Percentiles rank a stretch among this genome's conserved stretches.
Evolutionary conservation across 30 jellyfish, hydroid and myxozoan genomes (phyloP).

Genomic region (Sanderia malayensis): DNA sequence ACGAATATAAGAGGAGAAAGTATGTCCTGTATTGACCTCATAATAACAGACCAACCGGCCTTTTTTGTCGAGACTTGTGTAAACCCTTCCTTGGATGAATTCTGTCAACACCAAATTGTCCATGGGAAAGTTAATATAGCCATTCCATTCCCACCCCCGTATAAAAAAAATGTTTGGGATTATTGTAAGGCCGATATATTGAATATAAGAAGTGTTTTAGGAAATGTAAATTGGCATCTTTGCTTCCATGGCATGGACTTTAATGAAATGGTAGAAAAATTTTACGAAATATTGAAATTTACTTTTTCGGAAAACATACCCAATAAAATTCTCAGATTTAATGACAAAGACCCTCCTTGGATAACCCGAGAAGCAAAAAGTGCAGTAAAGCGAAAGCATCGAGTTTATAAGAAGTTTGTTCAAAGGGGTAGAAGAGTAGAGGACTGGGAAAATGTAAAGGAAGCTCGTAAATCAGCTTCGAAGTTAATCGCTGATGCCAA

Average conservation of each 20-base stretch:
- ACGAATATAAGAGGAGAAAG: no score
- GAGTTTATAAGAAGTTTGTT: conserved; percentile 31
- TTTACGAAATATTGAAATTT: conserved; percentile 20
- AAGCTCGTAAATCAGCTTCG: conserved; percentile 3
- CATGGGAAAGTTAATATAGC: conserved; percentile 24
- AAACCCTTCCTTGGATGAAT: conserved; percentile 27
- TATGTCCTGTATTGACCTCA: no score
- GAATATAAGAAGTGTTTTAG: conserved; percentile 16
- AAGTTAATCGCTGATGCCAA: conserved; percentile 31
- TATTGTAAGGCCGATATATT: conserved; percentile 22
- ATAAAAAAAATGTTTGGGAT: conserved; percentile 4
- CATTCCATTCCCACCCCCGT: conserved; percentile 38
- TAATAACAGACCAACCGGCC: conserved; percentile 16
- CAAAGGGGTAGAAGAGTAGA: conserved; percentile 37
- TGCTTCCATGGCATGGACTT: conserved; percentile 33
- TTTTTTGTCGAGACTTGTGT: conserved; percentile 18
- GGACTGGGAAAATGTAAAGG: conserved; percentile 38
- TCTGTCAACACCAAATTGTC: conserved; percentile 23
- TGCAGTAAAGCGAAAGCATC: conserved; percentile 22
- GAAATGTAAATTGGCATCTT: conserved; percentile 15
- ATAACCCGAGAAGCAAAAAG: no score
- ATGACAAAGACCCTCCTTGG: conserved; percentile 40
- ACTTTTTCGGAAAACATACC: conserved; percentile 28
- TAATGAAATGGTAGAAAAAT: conserved; percentile 33
- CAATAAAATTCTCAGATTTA: conserved; percentile 6